Evolutionary conservation across 2,797 vertebrate genomes (phyloP).

Genomic region (Danio tinwini): DNA sequence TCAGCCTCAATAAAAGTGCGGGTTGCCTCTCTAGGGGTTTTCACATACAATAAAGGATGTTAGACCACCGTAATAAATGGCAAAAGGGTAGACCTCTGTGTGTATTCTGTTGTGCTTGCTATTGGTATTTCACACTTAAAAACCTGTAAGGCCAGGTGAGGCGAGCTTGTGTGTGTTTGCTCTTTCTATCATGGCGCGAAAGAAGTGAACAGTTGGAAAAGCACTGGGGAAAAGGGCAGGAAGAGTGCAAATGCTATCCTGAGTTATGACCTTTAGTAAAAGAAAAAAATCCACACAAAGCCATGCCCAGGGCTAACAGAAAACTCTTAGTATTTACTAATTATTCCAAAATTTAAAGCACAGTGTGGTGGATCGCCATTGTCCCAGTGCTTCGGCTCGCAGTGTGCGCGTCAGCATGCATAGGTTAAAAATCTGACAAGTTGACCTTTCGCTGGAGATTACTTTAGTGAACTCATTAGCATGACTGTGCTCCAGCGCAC

Average conservation of each 20-base stretch:
- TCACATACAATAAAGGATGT: slow-evolving; percentile 41
- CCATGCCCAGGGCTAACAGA: slow-evolving; percentile 34
- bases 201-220: slow-evolving; percentile 19
- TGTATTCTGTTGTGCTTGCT: slow-evolving; percentile 31
- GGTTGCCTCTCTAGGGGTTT: slow-evolving; percentile 25
- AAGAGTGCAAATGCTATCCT: slow-evolving; percentile 56
- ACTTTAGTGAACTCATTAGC: slow-evolving; percentile 57
- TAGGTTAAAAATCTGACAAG: slow-evolving; percentile 46
- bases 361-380: slow-evolving; percentile 2
- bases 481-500: slow-evolving; percentile 39
- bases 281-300: slow-evolving; percentile 29
- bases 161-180: slow-evolving; percentile 25
- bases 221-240: slow-evolving; percentile 53
- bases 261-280: slow-evolving; percentile 62
- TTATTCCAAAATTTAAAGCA: slow-evolving; percentile 48
- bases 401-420: slow-evolving; percentile 18
- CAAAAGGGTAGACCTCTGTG: slow-evolving; percentile 30
- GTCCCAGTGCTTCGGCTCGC: slow-evolving; percentile 30
- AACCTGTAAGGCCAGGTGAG: slow-evolving; percentile 28
- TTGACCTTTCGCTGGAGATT: slow-evolving; percentile 56
- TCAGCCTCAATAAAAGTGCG: background rate
- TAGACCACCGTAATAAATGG: slow-evolving; percentile 41
- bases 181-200: slow-evolving; percentile 24
- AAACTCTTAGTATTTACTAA: slow-evolving; percentile 53
- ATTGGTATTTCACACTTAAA: slow-evolving; percentile 43